phyloP scores from a whole-genome alignment of 1,140 invertebrate genomes.

The Tetraneura akinire region DNA sequence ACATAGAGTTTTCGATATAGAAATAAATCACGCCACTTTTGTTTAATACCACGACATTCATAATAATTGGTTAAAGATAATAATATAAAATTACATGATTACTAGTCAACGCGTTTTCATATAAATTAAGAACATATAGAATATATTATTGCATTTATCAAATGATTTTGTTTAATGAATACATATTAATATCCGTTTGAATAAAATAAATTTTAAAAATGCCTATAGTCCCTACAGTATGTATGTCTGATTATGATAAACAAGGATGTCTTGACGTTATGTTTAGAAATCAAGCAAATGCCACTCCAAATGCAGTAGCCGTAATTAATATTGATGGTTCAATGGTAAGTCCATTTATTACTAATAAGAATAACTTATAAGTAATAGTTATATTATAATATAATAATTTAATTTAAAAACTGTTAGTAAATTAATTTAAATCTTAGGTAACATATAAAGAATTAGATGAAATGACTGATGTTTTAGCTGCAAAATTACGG shows the following conservation, averaged over 20 bases:
- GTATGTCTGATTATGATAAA: slow-evolving; percentile 55
- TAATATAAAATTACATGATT: background rate
- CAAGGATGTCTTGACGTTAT: slow-evolving; percentile 55
- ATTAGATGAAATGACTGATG: slow-evolving; percentile 54
- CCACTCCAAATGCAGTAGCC: slow-evolving; percentile 54
- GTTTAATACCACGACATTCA: background rate
- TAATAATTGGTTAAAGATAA: slow-evolving; percentile 45
- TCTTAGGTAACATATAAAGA: slow-evolving; percentile 52
- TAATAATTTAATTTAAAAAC: background rate
- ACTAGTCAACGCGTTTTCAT: too few species aligned
- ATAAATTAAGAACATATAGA: background rate
- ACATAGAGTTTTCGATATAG: too few species aligned
- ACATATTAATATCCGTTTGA: background rate
- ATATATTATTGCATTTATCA: background rate
- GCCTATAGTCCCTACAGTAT: slow-evolving; percentile 29
- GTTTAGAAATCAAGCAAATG: slow-evolving; percentile 54
- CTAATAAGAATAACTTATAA: too few species aligned
- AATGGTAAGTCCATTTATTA: slow-evolving; percentile 36
- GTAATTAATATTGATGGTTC: slow-evolving; percentile 52
- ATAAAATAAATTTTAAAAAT: slow-evolving; percentile 1
- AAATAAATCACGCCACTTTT: slow-evolving; percentile 33
- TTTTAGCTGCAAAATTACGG: slow-evolving; percentile 53
- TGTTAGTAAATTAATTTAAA: slow-evolving; percentile 30
- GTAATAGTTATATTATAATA: background rate
- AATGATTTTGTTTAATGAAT: background rate